phyloP scores from a whole-genome alignment of 1,140 invertebrate genomes.

The Megalopta genalis region DNA sequence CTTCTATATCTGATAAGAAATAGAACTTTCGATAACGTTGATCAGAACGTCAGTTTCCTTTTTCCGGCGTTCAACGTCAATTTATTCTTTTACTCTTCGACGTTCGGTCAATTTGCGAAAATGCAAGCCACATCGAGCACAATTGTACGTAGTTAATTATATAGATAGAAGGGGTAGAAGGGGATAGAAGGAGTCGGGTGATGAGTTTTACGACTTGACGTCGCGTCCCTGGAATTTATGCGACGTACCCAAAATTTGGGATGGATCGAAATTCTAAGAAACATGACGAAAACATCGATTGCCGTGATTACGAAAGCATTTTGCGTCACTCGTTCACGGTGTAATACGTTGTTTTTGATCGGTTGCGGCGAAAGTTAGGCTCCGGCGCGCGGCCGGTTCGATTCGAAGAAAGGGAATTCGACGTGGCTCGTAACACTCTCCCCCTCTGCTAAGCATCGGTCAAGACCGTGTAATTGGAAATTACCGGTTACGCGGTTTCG shows the following conservation, averaged over 20 bases:
- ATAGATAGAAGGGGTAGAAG: too few relatives aligned
- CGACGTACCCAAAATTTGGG: background rate
- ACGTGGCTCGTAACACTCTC: background rate
- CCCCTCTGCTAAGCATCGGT: background rate
- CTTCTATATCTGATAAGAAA: background rate
- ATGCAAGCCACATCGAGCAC: too few relatives aligned
- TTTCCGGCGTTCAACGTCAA: too few relatives aligned
- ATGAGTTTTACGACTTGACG: too few relatives aligned
- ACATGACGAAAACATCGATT: background rate
- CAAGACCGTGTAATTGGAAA: background rate
- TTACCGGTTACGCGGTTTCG: too few relatives aligned
- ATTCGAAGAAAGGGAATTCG: constrained; percentile 23
- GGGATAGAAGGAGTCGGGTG: too few relatives aligned
- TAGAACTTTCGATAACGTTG: background rate
- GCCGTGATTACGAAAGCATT: constrained; percentile 26
- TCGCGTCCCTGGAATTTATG: too few relatives aligned
- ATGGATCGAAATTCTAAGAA: too few relatives aligned
- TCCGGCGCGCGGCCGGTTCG: background rate
- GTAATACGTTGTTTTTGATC: constrained; percentile 20
- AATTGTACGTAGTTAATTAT: too few relatives aligned
- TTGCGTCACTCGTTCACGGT: constrained; percentile 16
- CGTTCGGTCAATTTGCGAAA: too few relatives aligned
- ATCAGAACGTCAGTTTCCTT: too few relatives aligned
- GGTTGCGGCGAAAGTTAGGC: constrained; percentile 25
- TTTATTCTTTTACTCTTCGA: too few relatives aligned